Conservation (phyloP, 2,888 invertebrate species). For the Proisotoma minuta region DNA sequence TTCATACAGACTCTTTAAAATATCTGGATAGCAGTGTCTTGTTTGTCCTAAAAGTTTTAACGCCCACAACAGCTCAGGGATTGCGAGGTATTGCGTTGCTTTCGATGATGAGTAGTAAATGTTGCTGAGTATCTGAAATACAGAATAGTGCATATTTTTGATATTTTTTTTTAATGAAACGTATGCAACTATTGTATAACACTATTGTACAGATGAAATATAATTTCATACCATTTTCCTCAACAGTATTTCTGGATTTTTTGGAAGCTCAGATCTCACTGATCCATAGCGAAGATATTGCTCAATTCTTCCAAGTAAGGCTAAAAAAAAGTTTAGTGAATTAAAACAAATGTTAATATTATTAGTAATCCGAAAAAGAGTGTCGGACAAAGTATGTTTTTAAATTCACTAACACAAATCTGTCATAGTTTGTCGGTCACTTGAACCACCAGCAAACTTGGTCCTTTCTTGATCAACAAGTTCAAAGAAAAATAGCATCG, state of each 20-base stretch:
- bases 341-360: no score
- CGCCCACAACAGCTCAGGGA: constrained; percentile 42
- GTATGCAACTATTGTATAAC: no score
- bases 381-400: no score
- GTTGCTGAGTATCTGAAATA: constrained; percentile 37
- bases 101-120: constrained; percentile 38
- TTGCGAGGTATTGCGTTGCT: constrained; percentile 33
- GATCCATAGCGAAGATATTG: constrained; percentile 42
- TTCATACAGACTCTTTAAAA: constrained; percentile 33
- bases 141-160: constrained; percentile 14
- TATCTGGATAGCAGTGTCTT: constrained; percentile 37
- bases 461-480: constrained; percentile 44
- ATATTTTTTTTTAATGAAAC: neutral
- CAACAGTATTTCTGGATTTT: constrained; percentile 33
- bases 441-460: constrained; percentile 38
- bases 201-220: neutral
- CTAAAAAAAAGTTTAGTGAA: neutral
- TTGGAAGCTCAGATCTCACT: constrained; percentile 22
- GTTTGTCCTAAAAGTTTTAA: constrained; percentile 30
- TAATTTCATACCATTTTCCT: neutral
- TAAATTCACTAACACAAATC: no score
- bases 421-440: constrained; percentile 41
- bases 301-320: constrained; percentile 19
- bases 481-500: constrained; percentile 46
- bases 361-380: no score